Base-by-base conservation (phyloP, 1,140 invertebrate species). In the Heliothis virescens region DNA sequence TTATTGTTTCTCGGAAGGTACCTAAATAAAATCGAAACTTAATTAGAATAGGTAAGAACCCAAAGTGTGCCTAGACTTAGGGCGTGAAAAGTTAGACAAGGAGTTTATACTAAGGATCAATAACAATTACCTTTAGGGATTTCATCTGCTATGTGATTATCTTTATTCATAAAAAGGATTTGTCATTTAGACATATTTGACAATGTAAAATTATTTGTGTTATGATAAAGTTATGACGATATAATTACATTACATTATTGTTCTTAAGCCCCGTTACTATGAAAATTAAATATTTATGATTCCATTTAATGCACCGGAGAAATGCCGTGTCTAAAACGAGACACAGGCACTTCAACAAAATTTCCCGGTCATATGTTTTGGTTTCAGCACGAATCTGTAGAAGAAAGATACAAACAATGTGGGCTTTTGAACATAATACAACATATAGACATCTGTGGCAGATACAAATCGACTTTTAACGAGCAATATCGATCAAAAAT, bases 391-490 rank as follows among this genome's bases (percentile, higher is more conserved):
- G 81, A 83, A 52, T 62, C 72, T 5, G 34, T 79, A 3, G 59
- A 60, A 16, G 84, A 88, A 3, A 79, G 83, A 26, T 90, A 90
- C 60, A 83, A 74, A 57, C 85, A 75, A 78, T 92, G 90, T 65
- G 74, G 65, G 1, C 76, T 87, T 34, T 59, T 90, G 12, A 86
- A 90, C 47, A 60, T 77, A 1, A 88, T 92, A 13, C 85, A 91
- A 72, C 91, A 91, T 73, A 89, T 92, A 12, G 91, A 92, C 41
- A 90, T 91, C 18, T 85, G 77, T 41, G 88, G 90, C 0, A 88
- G 80, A 67, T 67, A 59, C 7, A 73, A 79, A 55, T 79, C 83
- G 0, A 83, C 53, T 47, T 88, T 90, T 63, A 12, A 67, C 0
- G 84, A 87, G 47, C 82, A 41, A 15, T 84, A 3, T 48, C 55